phyloP scores from a whole-genome alignment of 2,797 vertebrate species.

The Gymnodraco acuticeps region DNA sequence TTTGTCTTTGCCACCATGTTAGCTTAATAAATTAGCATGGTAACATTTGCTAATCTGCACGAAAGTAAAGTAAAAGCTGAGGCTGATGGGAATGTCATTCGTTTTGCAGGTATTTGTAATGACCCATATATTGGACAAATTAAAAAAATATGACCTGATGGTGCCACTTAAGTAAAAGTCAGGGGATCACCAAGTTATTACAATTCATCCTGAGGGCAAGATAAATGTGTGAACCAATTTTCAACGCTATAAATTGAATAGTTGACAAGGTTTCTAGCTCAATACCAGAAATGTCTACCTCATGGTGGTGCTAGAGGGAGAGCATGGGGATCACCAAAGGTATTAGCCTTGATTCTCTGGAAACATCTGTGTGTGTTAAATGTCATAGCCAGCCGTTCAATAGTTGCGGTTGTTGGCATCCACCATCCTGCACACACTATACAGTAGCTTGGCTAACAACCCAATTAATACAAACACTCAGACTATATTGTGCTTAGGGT shows the following conservation, averaged over 20 bases:
- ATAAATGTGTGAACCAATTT: not conserved
- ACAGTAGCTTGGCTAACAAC: not conserved
- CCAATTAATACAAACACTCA: not conserved
- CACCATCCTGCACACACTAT: not conserved
- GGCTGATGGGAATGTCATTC: slow-evolving; percentile 1
- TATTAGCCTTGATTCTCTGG: not conserved
- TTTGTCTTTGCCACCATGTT: not conserved
- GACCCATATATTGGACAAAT: not conserved
- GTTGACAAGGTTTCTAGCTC: not conserved
- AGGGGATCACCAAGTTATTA: not conserved
- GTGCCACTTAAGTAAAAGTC: not conserved
- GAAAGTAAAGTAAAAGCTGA: slow-evolving; percentile 5
- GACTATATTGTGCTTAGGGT: slow-evolving; percentile 18
- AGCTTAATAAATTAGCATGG: not conserved
- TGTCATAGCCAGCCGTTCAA: not conserved
- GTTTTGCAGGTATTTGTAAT: slow-evolving; percentile 12
- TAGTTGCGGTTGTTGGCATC: not conserved
- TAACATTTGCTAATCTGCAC: slow-evolving; percentile 1
- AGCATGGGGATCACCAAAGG: not conserved
- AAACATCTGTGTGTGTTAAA: not conserved
- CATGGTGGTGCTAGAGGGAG: not conserved
- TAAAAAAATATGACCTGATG: not conserved
- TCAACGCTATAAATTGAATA: not conserved
- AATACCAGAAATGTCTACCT: not conserved
- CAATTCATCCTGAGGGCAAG: not conserved